Percentiles rank a stretch among this genome's conserved stretches.
phyloP scores from a whole-genome alignment of 2,113 vertebrate genomes.

The Nerophis ophidion region DNA sequence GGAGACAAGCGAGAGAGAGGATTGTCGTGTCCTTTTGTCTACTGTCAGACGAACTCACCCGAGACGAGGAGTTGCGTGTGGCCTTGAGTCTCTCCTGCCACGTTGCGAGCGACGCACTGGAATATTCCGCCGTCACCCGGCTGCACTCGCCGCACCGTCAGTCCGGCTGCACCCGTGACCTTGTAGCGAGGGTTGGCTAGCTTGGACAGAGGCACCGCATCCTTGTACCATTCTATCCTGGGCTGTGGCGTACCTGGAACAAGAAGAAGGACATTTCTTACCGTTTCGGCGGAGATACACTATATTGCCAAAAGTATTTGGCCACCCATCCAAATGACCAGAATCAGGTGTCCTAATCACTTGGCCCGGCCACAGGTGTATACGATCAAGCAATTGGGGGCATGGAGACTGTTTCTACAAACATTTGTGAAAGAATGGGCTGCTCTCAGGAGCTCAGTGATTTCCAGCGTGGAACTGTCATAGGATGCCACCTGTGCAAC shows the following conservation, averaged over 20 bases:
- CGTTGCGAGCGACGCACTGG: constrained; percentile 87
- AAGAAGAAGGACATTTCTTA: not conserved
- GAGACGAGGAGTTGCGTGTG: constrained; percentile 85
- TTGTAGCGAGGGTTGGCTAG: constrained; percentile 84
- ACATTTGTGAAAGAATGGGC: too few species aligned
- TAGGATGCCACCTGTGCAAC: too few species aligned
- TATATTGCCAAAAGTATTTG: too few species aligned
- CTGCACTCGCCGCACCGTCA: constrained; percentile 76
- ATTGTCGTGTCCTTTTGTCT: not conserved
- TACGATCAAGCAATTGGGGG: too few species aligned
- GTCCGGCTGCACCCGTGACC: constrained; percentile 68
- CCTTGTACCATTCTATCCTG: constrained; percentile 86
- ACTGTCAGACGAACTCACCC: constrained; percentile 74
- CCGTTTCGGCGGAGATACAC: too few species aligned
- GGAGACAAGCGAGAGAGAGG: not conserved
- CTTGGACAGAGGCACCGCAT: constrained; percentile 74
- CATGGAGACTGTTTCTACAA: too few species aligned
- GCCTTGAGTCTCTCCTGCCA: constrained; percentile 80
- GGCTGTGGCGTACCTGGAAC: constrained; percentile 80
- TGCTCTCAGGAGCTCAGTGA: too few species aligned
- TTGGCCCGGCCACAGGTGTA: too few species aligned
- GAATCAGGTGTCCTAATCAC: too few species aligned
- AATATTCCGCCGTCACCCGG: constrained; percentile 88
- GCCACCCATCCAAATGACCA: too few species aligned
- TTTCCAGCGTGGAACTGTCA: too few species aligned